Conservation (phyloP, 1,140 invertebrate genomes). For the Ceratosolen fusciceps region DNA sequence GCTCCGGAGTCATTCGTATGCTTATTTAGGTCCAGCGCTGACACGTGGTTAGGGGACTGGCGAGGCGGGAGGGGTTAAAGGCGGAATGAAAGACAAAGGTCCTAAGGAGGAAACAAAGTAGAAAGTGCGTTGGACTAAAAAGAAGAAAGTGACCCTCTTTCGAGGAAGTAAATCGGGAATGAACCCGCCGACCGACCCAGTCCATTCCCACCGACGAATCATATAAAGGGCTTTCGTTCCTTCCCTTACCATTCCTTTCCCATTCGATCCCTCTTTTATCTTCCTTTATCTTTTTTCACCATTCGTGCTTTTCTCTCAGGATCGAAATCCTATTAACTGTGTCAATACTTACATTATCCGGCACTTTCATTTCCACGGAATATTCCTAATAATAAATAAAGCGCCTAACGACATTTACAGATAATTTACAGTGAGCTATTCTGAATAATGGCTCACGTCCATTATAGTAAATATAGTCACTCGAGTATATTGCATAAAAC, state of each 20-base stretch:
- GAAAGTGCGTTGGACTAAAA: slow-evolving; percentile 37
- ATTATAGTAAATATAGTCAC: slow-evolving; percentile 10
- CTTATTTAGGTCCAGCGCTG: neutral
- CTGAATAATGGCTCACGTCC: too few relatives aligned
- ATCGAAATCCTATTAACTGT: neutral
- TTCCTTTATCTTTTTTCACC: too few relatives aligned
- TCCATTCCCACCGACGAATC: neutral
- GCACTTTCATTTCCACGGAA: neutral
- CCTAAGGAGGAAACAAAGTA: slow-evolving; percentile 30
- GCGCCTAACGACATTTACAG: too few relatives aligned
- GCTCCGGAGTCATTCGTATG: neutral
- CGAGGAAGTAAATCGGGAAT: slow-evolving; percentile 20
- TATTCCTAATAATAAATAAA: neutral
- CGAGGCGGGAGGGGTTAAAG: neutral
- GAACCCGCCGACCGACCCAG: too few relatives aligned
- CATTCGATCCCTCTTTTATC: too few relatives aligned
- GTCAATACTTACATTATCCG: neutral
- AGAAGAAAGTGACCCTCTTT: slow-evolving; percentile 37
- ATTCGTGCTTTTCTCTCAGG: neutral
- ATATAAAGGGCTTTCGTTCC: neutral
- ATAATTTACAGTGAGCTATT: too few relatives aligned
- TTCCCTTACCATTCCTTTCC: neutral
- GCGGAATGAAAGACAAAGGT: neutral
- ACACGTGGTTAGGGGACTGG: neutral
- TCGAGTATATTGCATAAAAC: too few relatives aligned